A percentile compares a stretch with the other conserved stretches of the same genome.
phyloP scores from a whole-genome alignment of 2,797 vertebrate species.

The Anas bernieri region DNA sequence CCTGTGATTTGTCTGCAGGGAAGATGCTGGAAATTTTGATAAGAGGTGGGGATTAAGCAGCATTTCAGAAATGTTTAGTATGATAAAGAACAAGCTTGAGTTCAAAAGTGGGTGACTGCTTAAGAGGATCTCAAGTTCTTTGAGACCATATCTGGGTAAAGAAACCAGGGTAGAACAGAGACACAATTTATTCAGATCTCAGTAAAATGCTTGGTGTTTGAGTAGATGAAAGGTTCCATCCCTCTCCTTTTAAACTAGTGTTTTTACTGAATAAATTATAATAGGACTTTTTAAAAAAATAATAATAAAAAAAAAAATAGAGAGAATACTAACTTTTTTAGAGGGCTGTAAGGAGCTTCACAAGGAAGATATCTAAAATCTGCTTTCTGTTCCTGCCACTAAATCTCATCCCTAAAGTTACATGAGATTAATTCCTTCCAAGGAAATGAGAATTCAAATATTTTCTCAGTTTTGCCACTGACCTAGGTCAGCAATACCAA shows the following conservation, averaged over 20 bases:
- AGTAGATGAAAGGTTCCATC: not conserved
- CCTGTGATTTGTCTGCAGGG: not conserved
- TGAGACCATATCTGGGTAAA: not conserved
- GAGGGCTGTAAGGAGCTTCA: not conserved
- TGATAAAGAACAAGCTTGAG: not conserved
- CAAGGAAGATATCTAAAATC: not conserved
- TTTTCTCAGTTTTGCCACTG: not conserved
- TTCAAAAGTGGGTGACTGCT: not conserved
- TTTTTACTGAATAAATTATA: not conserved
- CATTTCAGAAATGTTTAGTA: conserved; percentile 20
- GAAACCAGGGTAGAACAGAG: not conserved
- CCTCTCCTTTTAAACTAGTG: not conserved
- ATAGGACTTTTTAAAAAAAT: not conserved
- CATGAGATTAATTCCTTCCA: not conserved
- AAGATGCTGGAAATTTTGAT: conserved; percentile 10
- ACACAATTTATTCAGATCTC: not conserved
- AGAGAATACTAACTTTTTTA: not conserved
- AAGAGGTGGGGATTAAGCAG: conserved; percentile 5
- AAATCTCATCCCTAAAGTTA: not conserved
- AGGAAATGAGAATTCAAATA: not conserved
- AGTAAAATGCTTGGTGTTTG: not conserved
- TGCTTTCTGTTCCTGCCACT: not conserved
- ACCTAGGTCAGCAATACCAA: not conserved
- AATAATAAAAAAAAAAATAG: not conserved
- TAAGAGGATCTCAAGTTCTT: not conserved